Conservation (phyloP, 1,140 invertebrate genomes). For the Pogonomyrmex californicus region DNA sequence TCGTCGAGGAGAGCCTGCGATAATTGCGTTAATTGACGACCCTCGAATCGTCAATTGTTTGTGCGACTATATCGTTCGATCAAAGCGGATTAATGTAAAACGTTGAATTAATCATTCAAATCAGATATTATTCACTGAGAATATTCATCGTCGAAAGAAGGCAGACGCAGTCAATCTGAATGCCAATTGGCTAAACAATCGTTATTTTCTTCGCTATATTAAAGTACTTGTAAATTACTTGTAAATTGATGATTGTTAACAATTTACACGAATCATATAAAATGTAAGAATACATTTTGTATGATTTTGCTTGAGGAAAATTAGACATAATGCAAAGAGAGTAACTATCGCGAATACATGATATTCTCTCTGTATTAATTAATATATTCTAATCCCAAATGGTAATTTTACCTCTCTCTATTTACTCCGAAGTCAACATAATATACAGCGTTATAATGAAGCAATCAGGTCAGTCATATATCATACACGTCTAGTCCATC, state of each 20-base stretch:
- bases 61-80: constrained; percentile 46
- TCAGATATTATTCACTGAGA: constrained; percentile 7
- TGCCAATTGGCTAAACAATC: constrained; percentile 21
- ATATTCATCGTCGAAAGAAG: constrained; percentile 7
- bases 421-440: constrained; percentile 18
- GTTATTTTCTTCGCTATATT: too few species aligned
- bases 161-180: constrained; percentile 47
- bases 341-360: neutral
- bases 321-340: neutral
- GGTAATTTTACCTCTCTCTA: constrained; percentile 3
- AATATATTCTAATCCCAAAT: constrained; percentile 51
- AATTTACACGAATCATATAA: too few species aligned
- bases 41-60: constrained; percentile 58
- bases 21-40: constrained; percentile 55
- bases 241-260: neutral
- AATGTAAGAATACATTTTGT: neutral
- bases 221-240: too few species aligned
- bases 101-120: constrained; percentile 69
- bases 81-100: constrained; percentile 59
- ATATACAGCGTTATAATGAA: neutral
- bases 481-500: constrained; percentile 26
- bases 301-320: neutral
- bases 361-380: neutral
- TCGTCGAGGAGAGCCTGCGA: constrained; percentile 11
- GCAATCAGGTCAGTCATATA: constrained; percentile 12